A percentile compares a stretch with the other conserved stretches of the same genome.
phyloP scores from a whole-genome alignment of 2,113 vertebrate species.

The Callopanchax toddi region DNA sequence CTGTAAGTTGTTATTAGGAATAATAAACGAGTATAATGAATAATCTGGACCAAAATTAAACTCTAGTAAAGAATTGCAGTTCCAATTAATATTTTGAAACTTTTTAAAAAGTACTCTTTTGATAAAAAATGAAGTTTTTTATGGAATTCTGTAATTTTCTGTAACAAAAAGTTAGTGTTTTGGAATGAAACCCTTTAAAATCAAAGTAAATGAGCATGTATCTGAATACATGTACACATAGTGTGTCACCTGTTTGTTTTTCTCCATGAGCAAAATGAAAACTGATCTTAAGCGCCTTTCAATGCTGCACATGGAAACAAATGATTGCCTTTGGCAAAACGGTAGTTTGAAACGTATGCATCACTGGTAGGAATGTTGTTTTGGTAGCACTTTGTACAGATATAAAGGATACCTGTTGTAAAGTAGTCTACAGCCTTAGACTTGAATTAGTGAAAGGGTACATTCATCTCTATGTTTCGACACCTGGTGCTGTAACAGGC shows the following conservation, averaged over 20 bases:
- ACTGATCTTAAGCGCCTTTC: slow-evolving; percentile 89
- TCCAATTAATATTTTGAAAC: no score
- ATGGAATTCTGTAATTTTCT: slow-evolving; percentile 25
- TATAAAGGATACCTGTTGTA: slow-evolving; percentile 41
- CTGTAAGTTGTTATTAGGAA: no score
- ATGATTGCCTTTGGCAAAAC: slow-evolving; percentile 85
- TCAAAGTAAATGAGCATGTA: slow-evolving; percentile 28
- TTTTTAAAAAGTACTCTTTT: slow-evolving; percentile 50
- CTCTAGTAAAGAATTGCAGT: neutral
- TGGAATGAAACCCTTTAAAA: slow-evolving; percentile 68
- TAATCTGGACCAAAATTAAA: slow-evolving; percentile 4
- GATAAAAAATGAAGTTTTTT: slow-evolving; percentile 64
- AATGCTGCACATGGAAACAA: slow-evolving; percentile 86
- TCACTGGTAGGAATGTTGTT: slow-evolving; percentile 79
- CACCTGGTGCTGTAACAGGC: slow-evolving; percentile 84
- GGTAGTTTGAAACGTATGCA: slow-evolving; percentile 80
- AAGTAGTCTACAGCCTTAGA: slow-evolving; percentile 42
- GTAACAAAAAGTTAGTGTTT: slow-evolving; percentile 36
- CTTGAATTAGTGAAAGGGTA: slow-evolving; percentile 50
- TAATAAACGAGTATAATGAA: neutral
- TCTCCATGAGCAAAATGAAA: slow-evolving; percentile 76
- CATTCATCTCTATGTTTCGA: slow-evolving; percentile 57
- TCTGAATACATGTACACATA: slow-evolving; percentile 57
- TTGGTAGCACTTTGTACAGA: slow-evolving; percentile 81
- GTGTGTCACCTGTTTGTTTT: slow-evolving; percentile 50